A percentile compares a stretch with the other conserved stretches of the same genome.
phyloP scores from a whole-genome alignment of 1,140 invertebrate genomes.

The Metopolophium dirhodum region DNA sequence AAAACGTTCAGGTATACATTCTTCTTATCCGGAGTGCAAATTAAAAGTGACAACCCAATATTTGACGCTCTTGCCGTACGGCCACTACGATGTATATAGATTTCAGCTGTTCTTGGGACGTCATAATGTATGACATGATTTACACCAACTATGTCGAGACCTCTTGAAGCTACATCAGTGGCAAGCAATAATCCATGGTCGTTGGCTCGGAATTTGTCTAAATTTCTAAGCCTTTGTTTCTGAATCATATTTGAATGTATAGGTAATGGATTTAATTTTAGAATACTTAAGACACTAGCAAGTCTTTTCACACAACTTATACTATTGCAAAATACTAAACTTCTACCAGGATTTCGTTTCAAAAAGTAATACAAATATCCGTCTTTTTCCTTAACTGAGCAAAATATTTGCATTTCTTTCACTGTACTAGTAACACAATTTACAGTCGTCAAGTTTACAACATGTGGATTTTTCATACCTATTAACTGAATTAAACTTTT shows the following conservation, averaged over 20 bases:
- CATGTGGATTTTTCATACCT: conserved; percentile 84
- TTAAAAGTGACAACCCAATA: conserved; percentile 88
- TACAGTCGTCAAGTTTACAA: conserved; percentile 90
- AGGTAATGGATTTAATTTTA: conserved; percentile 80
- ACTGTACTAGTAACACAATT: conserved; percentile 80
- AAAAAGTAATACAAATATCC: conserved; percentile 93
- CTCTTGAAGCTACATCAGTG: conserved; percentile 96
- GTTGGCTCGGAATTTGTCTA: conserved; percentile 87
- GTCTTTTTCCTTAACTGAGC: conserved; percentile 83
- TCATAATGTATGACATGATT: conserved; percentile 98
- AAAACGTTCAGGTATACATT: conserved; percentile 82
- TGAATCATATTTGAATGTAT: conserved; percentile 97
- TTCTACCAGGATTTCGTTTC: conserved; percentile 82
- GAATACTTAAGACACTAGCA: conserved; percentile 78
- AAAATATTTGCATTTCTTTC: conserved; percentile 70
- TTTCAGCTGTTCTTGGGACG: conserved; percentile 92
- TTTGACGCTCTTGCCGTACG: conserved; percentile 89
- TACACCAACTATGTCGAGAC: conserved; percentile 93
- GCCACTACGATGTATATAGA: conserved; percentile 96
- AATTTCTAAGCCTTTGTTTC: conserved; percentile 89
- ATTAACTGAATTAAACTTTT: conserved; percentile 77
- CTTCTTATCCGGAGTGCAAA: conserved; percentile 89
- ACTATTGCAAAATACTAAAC: conserved; percentile 96
- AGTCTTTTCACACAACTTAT: conserved; percentile 90
- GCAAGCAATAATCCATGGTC: conserved; percentile 84